Conservation (phyloP, 2,113 vertebrate genomes). For the Marmota monax region DNA sequence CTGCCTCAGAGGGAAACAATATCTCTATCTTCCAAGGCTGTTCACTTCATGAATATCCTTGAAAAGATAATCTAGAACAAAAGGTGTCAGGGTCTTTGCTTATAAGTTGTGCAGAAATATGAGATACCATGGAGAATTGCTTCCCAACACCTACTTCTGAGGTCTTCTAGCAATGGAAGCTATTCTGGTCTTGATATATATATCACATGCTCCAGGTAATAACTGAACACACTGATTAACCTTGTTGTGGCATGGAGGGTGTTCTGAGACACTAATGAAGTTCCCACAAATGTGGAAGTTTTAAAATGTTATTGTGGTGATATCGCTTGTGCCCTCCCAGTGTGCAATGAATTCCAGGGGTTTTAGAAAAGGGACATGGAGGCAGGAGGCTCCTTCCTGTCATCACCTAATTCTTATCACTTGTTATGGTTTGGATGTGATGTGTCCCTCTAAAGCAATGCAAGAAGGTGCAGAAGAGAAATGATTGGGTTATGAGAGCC, state of each 20-base stretch:
- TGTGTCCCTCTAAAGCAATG: too few relatives aligned
- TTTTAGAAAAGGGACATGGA: neutral
- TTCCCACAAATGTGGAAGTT: neutral
- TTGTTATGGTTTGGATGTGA: neutral
- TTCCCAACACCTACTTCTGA: neutral
- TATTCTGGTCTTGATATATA: neutral
- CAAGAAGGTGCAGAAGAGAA: too few relatives aligned
- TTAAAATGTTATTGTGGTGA: neutral
- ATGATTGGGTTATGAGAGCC: too few relatives aligned
- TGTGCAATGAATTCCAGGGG: neutral
- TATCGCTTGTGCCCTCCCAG: neutral
- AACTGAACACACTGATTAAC: neutral
- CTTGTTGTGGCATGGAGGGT: neutral
- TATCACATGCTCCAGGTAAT: neutral
- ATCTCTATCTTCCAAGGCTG: neutral
- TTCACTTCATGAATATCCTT: neutral
- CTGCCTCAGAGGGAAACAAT: neutral
- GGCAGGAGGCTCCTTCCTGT: neutral
- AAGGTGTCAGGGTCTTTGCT: neutral
- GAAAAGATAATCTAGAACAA: conserved; percentile 13
- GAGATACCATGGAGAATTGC: neutral
- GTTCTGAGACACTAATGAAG: conserved; percentile 23
- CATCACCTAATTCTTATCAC: conserved; percentile 16
- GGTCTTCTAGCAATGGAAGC: neutral
- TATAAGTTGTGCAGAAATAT: conserved; percentile 7